Evolutionary conservation across 2,888 invertebrate species (phyloP), one percentile per base, ranked within the genome.

Genomic region (Acrobasis suavella): DNA sequence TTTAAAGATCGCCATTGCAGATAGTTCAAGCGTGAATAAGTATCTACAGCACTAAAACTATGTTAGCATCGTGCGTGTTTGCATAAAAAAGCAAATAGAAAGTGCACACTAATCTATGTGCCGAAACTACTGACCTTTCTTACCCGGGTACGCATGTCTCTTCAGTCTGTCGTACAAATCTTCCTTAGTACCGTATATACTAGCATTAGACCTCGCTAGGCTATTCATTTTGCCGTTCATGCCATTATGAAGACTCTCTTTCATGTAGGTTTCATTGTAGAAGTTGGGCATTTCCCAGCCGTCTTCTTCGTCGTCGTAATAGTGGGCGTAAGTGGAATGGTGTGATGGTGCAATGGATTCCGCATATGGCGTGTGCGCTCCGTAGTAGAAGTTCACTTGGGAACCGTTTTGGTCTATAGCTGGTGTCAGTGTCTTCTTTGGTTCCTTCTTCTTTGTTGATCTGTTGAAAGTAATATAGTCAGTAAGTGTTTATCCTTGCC

Each of bases 281-380:
- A 98, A 98, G 87, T 98, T 98, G 0, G 98, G 98, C 98, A 98
- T 98, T 83, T 98, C 98, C 98, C 98, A 98, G 56, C 98, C 98
- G 76, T 98, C 98, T 86, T 98, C 98, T 81, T 98, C 98, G 74
- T 98, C 98, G 81, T 98, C 98, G 75, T 98, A 98, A 85, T 98
- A 98, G 83, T 98, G 98, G 5, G 98, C 98, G 85, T 98, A 98
- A 0, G 98, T 98, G 58, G 97, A 98, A 81, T 98, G 98, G 86
- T 98, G 98, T 8, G 98, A 98, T 0, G 98, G 98, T 0, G 98
- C 98, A 73, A 98, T 98, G 62, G 97, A 97, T 84, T 98, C 98
- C 58, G 98, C 98, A 88, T 98, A 98, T 0, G 98, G 98, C 7
- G 97, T 97, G 62, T 97, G 97, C 0, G 98, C 98, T 68, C 98